Evolutionary conservation across 1,140 invertebrate genomes (phyloP), one percentile per base, ranked within the genome.

Genomic region (Rhagoletis pomonella): DNA sequence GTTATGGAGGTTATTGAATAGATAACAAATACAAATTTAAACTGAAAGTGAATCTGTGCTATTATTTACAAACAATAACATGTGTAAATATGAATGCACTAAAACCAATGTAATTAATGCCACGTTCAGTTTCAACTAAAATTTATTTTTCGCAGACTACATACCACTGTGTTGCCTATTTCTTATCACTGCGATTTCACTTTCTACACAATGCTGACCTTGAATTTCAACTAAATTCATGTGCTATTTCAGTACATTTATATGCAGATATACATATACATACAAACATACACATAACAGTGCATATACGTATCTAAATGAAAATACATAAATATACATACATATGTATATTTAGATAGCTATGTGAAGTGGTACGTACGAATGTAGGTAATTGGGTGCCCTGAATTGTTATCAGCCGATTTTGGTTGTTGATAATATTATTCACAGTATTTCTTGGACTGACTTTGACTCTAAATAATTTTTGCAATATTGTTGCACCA

Each of bases 331-430:
- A n/a, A n/a, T n/a, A n/a, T 65, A 29, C 39, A 3, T 65, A n/a
- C 19, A 6, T 42, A 17, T 47, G 12, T 17, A 47, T 73, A 73
- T 9, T 73, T 73, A 5, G 39, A 39, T 47, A 44, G 67, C 39
- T 73, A 17, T n/a, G 67, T 14, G 39, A 47, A 47, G 39, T 73
- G 39, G 39, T 73, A 12, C 39, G 12, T 17, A 42, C 67, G 42
- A 73, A 73, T 55, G 73, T 81, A 58, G 73, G 73, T 81, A 81
- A 81, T 55, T 50, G 19, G 73, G 73, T 81, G 73, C 50, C 73
- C 29, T 55, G 0, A 81, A 55, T 58, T 81, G 73, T 81, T 81
- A 81, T 81, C 73, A 81, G 14, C 4, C 1, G 4, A n/a, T n/a
- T 81, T 81, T 19, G 39, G 17, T n/a, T 81, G 73, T 19, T n/a